A percentile compares a stretch with the other conserved stretches of the same genome.
Evolutionary conservation across 1,140 invertebrate species (phyloP).

Genomic region (Sycobia sp.): DNA sequence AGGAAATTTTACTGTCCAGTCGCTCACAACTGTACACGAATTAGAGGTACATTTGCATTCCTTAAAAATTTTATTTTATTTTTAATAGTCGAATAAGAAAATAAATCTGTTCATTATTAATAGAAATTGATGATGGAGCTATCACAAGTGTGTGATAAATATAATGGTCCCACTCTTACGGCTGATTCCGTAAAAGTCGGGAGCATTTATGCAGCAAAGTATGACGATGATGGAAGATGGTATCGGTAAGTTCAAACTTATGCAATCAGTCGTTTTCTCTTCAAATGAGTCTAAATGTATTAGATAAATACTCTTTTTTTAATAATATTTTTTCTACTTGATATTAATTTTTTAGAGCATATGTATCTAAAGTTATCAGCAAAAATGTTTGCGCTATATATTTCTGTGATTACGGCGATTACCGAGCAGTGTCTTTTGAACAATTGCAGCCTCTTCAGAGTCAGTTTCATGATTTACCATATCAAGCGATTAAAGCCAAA

Average conservation of each 20-base stretch:
- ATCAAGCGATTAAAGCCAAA: conserved; percentile 66
- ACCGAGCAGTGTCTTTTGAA: conserved; percentile 50
- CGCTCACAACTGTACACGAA: conserved; percentile 30
- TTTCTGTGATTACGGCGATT: conserved; percentile 65
- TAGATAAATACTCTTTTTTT: neutral
- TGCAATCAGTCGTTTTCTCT: conserved; percentile 19
- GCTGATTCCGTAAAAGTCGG: conserved; percentile 55
- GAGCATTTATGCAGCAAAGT: conserved; percentile 63
- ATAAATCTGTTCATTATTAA: conserved; percentile 10
- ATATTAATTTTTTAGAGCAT: conserved; percentile 47
- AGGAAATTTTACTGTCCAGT: conserved; percentile 63
- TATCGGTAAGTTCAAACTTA: conserved; percentile 64
- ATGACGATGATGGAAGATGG: conserved; percentile 63
- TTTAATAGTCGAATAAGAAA: neutral
- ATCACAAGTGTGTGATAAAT: conserved; percentile 58
- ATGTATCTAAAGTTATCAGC: conserved; percentile 55
- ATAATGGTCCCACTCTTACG: conserved; percentile 49
- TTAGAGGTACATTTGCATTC: conserved; percentile 38
- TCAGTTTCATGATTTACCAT: conserved; percentile 61
- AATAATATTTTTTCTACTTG: neutral
- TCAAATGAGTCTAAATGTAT: conserved; percentile 22
- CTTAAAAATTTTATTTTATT: neutral
- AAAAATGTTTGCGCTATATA: conserved; percentile 60
- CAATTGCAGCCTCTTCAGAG: conserved; percentile 58
- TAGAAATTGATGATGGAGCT: conserved; percentile 63